These are phyloP conservation scores for Sycophila texana DNA, from an alignment of 2,888 invertebrate genomes.

Conservation along the genomic window DNA sequence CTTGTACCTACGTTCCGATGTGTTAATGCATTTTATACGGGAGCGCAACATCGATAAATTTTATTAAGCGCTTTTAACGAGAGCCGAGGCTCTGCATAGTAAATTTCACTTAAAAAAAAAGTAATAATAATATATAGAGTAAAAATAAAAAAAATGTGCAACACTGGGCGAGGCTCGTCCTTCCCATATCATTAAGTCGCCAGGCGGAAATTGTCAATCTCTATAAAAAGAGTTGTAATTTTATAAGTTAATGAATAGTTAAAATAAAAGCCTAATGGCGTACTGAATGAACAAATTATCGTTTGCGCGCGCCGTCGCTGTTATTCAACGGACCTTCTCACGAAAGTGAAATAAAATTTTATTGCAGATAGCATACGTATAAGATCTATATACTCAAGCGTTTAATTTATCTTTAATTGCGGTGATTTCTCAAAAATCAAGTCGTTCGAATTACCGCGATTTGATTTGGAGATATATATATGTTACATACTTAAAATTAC, in stretches of 20 bases:
- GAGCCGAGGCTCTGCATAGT: too few relatives aligned
- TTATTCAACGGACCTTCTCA: slow-evolving; percentile 31
- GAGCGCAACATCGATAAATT: too few relatives aligned
- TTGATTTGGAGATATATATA: too few relatives aligned
- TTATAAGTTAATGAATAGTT: slow-evolving; percentile 13
- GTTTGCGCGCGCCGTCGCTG: slow-evolving; percentile 12
- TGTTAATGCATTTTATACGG: neutral
- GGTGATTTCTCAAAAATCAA: too few relatives aligned
- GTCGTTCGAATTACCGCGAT: too few relatives aligned
- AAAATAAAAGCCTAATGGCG: slow-evolving; percentile 9
- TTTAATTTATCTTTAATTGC: too few relatives aligned
- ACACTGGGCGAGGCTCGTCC: too few relatives aligned
- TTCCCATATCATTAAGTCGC: neutral
- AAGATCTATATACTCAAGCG: neutral
- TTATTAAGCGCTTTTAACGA: too few relatives aligned
- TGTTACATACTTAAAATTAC: too few relatives aligned
- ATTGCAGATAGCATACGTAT: neutral
- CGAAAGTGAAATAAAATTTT: slow-evolving; percentile 10
- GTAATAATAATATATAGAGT: too few relatives aligned
- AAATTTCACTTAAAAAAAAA: too few relatives aligned
- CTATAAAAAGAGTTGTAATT: slow-evolving; percentile 18
- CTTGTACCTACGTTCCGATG: neutral
- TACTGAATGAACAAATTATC: slow-evolving; percentile 7
- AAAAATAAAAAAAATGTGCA: too few relatives aligned
- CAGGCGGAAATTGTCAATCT: slow-evolving; percentile 16